Evolutionary conservation across 2,113 vertebrate genomes (phyloP), one percentile per base, ranked within the genome.

Genomic region (Pavo muticus): DNA sequence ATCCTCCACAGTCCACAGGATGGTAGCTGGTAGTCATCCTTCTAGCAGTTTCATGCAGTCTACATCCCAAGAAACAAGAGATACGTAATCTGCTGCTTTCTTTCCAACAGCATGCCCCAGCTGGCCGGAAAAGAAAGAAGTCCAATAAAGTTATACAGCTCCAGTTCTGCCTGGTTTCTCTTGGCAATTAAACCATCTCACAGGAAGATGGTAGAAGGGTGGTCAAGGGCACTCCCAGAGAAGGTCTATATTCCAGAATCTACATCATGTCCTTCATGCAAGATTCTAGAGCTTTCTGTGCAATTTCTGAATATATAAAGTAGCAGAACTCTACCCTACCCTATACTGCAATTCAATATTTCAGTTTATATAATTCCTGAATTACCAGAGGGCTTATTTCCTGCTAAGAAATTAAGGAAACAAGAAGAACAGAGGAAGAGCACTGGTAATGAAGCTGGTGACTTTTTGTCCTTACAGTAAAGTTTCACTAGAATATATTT

Each of bases 61-160:
- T 37, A 2, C 50, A 60, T 61, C 16, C 39, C 48, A n/a, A 6
- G 17, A 69, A 77, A 17, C 40, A 73, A 52, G 47, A 84, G 10
- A 30, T 45, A 87, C 18, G 45, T 14, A 9, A 45, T 67, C 37
- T 63, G 5, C 5, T 83, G n/a, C 10, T 6, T 20, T 88, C 48
- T 86, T 86, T 65, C n/a, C 48, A n/a, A 8, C 3, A 50, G 12
- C 1, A 3, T 20, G 35, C 3, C 14, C 23, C 10, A 65, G 7
- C 9, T 10, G 5, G 3, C 32, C 68, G 23, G 54, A 60, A 88
- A 65, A 76, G 29, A 72, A 86, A 25, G 32, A 72, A 86, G 25
- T 15, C 52, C 40, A 7, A 68, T 60, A 10, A 79, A 61, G 19
- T 72, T 52, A 10, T 0, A 0, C 21, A 50, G 9, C 11, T 64